Percentiles rank a stretch among this genome's conserved stretches.
phyloP scores from a whole-genome alignment of 53 echinoderm and acorn worm species.

The Luidia sarsii region DNA sequence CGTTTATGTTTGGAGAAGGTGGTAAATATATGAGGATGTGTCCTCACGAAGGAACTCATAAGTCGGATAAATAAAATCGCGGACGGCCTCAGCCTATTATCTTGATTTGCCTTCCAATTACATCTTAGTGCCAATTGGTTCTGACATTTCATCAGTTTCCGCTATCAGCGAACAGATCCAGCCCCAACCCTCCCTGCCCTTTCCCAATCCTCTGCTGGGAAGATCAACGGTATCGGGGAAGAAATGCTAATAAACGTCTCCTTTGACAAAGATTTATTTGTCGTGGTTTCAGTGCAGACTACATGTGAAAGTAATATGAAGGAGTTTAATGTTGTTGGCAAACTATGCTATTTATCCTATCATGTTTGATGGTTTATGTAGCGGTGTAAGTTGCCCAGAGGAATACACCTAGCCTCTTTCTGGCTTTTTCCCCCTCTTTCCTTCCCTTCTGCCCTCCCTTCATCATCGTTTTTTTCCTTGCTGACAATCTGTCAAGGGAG shows the following conservation, averaged over 20 bases:
- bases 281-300: conserved; percentile 1
- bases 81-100: too few relatives aligned
- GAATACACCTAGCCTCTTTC: not conserved
- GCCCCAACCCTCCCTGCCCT: not conserved
- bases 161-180: conserved; percentile 14
- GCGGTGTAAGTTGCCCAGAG: not conserved
- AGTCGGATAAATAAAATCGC: too few relatives aligned
- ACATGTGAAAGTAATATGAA: conserved; percentile 42
- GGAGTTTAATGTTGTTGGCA: conserved; percentile 38
- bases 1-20: too few relatives aligned
- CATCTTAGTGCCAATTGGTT: too few relatives aligned
- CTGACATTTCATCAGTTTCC: not conserved
- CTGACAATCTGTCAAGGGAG: conserved; percentile 14
- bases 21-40: too few relatives aligned
- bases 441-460: not conserved
- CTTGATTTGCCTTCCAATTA: too few relatives aligned
- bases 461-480: not conserved
- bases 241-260: conserved; percentile 11
- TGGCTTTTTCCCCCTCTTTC: not conserved
- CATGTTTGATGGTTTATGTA: conserved; percentile 23
- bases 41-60: too few relatives aligned
- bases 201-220: too few relatives aligned
- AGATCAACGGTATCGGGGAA: too few relatives aligned
- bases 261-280: conserved; percentile 30
- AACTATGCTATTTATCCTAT: conserved; percentile 34